Evolutionary conservation across 2,113 vertebrate genomes (phyloP).

Genomic region (Atrichornis clamosus): DNA sequence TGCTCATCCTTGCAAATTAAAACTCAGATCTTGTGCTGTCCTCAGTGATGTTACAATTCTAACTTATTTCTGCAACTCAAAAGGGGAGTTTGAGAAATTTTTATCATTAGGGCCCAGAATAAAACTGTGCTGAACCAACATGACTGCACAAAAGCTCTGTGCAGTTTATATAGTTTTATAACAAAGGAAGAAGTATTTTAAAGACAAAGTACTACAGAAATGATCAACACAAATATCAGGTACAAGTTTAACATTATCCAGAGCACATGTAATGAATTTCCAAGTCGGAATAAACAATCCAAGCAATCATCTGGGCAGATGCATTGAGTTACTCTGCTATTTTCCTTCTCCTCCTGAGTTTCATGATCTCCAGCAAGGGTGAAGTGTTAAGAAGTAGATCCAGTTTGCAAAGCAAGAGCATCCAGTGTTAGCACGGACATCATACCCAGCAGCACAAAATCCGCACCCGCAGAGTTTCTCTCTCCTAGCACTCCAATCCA

Average conservation of each 20-base stretch:
- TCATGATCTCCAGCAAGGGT: background rate
- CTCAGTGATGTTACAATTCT: background rate
- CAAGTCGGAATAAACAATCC: background rate
- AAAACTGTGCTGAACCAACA: background rate
- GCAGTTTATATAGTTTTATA: background rate
- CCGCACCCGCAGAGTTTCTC: conserved; percentile 20
- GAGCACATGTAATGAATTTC: background rate
- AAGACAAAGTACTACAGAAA: conserved; percentile 51
- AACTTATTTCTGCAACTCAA: background rate
- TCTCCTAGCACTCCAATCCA: conserved; percentile 18
- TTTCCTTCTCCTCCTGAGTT: conserved; percentile 33
- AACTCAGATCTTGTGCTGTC: conserved; percentile 33
- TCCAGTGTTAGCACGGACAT: conserved; percentile 71
- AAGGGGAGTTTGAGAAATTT: background rate
- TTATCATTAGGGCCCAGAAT: background rate
- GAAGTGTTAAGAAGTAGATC: conserved; percentile 30
- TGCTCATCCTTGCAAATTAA: conserved; percentile 39
- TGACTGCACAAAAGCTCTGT: background rate
- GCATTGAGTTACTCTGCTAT: background rate
- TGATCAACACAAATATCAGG: conserved; percentile 50
- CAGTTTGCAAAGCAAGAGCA: conserved; percentile 60
- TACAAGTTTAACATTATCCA: conserved; percentile 19
- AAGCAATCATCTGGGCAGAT: background rate
- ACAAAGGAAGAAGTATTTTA: conserved; percentile 38
- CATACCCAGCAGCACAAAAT: conserved; percentile 52